Evolutionary conservation across 2,113 vertebrate species (phyloP), one percentile per base, ranked within the genome.

Genomic region (Psophia crepitans): DNA sequence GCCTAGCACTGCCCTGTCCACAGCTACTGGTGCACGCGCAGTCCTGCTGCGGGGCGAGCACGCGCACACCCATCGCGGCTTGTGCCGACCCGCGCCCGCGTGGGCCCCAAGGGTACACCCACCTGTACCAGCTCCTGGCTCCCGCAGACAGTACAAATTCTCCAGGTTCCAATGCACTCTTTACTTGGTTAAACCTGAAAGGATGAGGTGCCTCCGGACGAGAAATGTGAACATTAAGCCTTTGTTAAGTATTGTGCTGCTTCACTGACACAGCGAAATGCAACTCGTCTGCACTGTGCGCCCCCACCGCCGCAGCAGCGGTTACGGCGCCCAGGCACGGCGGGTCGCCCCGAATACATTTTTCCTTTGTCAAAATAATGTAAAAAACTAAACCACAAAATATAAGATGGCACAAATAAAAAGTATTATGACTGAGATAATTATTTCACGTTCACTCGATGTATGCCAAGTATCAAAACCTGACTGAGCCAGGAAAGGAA

Each of bases 371-470:
- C 63, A 90, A 82, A 91, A 80, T 83, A 2, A 20, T 85, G 91
- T 77, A 9, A 8, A 95, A 80, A 76, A 18, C 75, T 51, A 48
- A 54, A 88, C 61, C 33, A 66, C n/a, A 30, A 91, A 92, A 90
- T 70, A 54, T 4, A 44, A 56, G 51, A 77, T 26, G 2, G 0
- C 44, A 56, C 3, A 8, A 86, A 80, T 70, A 63, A 33, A 74
- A 88, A 51, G 64, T 87, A 41, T 78, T 68, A 75, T 81, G 95
- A 94, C 92, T 90, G 60, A 90, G 83, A 56, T 64, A 93, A 96
- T 92, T 88, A 94, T 78, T 96, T 93, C 68, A 76, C 33, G 56
- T 63, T 64, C 58, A 56, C n/a, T 23, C 74, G 84, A 35, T 43
- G 49, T 90, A 84, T 82, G 80, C 79, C 0, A 1, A 69, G 61